These are phyloP conservation scores for Platycheirus rosarum DNA, from an alignment of 2,888 invertebrate species.

Conservation along the genomic window DNA sequence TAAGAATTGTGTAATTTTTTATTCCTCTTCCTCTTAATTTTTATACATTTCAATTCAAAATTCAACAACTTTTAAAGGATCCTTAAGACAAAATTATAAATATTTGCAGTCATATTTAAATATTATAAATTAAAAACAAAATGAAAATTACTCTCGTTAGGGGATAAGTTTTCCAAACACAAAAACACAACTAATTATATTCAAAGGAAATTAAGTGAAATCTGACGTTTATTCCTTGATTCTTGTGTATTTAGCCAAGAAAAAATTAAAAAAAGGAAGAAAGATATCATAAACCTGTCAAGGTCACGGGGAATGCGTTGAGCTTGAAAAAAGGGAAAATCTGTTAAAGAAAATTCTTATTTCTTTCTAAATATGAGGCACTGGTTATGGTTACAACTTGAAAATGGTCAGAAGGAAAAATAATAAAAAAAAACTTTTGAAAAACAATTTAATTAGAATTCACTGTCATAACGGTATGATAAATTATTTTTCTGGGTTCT, in stretches of 20 bases:
- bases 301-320: not conserved
- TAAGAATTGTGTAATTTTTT: no score
- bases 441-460: constrained; percentile 68
- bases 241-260: not conserved
- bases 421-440: constrained; percentile 31
- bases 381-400: not conserved
- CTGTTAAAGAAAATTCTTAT: not conserved
- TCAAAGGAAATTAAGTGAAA: constrained; percentile 11
- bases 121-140: no score
- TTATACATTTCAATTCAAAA: no score
- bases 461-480: constrained; percentile 66
- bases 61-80: no score
- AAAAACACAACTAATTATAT: not conserved
- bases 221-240: constrained; percentile 1
- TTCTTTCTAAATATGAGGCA: not conserved
- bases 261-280: not conserved
- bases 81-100: no score
- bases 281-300: not conserved
- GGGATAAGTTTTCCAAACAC: not conserved
- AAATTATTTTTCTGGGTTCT: constrained; percentile 57
- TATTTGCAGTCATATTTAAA: no score
- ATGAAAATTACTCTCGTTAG: not conserved
- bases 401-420: not conserved
- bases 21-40: no score
- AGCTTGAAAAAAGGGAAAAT: not conserved